Base-by-base conservation (phyloP, 1,140 invertebrate genomes). In the Tribolium castaneum region DNA sequence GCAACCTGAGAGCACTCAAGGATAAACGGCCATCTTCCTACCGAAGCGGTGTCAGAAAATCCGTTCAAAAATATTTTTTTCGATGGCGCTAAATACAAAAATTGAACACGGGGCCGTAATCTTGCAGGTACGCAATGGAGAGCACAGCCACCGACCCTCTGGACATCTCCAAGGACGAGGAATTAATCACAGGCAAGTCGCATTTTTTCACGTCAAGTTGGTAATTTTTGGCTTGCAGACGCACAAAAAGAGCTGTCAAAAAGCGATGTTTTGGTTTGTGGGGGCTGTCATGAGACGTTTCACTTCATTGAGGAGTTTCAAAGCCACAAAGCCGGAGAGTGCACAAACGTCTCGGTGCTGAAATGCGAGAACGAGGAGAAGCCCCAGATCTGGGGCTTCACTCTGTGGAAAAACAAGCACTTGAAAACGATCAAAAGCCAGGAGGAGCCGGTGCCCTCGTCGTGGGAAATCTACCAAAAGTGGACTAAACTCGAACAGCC, bases 321-420 rank as follows among this genome's bases (percentile, higher is more conserved):
- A 84, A 90, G 92, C 13, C 94, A 96, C 82, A 92, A 92, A 85
- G 86, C 82, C 4, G 87, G 86, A 45, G 87, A 89, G 73, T 93
- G 92, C 75, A 87, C 52, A 89, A 90, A 80, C 89, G 88, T 81
- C 1, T 54, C 73, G 45, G 14, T 85, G 50, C 71, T 75, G 10
- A 71, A 80, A 35, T 83, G 79, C 54, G 82, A 82, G 25, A 77
- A 91, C 85, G 94, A 95, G 86, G 91, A 90, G 72, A 94, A 94
- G 87, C 92, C 93, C 9, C 93, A 94, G 87, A 92, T 95, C 1
- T 95, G 94, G 94, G 94, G 93, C 52, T 96, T 95, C 85, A 88
- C 94, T 7, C 82, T 96, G 19, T 95, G 94, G 94, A 95, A 95
- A 84, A 89, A 90, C 10, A 90, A 91, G 50, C 88, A 90, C 76